A percentile compares a stretch with the other conserved stretches of the same genome.
Evolutionary conservation across 2,888 invertebrate genomes (phyloP).

Genomic region (Callimorpha dominula): DNA sequence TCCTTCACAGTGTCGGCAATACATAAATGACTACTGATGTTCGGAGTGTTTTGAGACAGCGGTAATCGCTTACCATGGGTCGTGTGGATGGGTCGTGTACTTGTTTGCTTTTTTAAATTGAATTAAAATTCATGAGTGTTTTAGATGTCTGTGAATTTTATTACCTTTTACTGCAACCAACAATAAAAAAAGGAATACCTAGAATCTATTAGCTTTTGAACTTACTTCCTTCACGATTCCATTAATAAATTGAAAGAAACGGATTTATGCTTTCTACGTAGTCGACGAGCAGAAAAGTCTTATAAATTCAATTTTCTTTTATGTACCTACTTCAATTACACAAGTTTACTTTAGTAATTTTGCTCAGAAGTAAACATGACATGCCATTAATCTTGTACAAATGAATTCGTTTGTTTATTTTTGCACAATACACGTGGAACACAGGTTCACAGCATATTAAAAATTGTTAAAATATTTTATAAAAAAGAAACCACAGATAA

Average conservation of each 20-base stretch:
- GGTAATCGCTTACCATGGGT: no score
- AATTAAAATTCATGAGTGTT: no score
- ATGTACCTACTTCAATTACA: background rate
- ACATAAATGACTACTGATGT: no score
- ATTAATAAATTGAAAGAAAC: constrained; percentile 19
- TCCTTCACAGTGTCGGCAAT: no score
- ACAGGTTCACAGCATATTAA: background rate
- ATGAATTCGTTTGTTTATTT: background rate
- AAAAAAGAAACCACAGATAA: no score
- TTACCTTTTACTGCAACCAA: background rate
- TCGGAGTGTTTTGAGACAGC: no score
- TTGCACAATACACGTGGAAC: background rate
- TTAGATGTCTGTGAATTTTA: no score
- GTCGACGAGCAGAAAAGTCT: constrained; percentile 9
- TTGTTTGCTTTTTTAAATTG: no score
- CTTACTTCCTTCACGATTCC: constrained; percentile 9
- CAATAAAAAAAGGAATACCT: background rate
- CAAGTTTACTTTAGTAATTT: background rate
- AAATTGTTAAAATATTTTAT: no score
- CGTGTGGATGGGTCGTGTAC: no score
- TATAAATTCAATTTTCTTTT: constrained; percentile 11
- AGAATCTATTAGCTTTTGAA: constrained; percentile 18
- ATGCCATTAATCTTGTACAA: background rate
- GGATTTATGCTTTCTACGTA: constrained; percentile 20
- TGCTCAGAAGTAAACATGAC: background rate